Base-by-base conservation (phyloP, 1,140 invertebrate genomes). In the Diploscapter pachys region DNA sequence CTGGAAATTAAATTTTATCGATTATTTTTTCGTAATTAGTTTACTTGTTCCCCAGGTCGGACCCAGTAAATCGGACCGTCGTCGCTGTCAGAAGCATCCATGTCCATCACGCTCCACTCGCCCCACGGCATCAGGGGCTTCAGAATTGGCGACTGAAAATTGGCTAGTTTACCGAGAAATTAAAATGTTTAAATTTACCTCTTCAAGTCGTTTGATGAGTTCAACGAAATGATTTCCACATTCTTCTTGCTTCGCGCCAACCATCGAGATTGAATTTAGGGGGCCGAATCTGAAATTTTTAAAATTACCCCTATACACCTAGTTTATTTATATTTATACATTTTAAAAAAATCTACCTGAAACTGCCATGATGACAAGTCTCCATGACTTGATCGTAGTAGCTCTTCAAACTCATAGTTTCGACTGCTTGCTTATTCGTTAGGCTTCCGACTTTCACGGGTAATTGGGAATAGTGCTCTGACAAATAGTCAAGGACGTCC, bases 31-130 rank as follows among this genome's bases (percentile, higher is more conserved):
- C 31, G 31, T 31, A 31, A 31, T 31, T 1, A 31, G 31, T 31
- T 31, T 31, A 31, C 31, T 31, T 31, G 96, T 86, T 99, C 96
- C 0, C 96, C 96, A 5, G 95, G 96, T 77, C 96, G 89, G 72
- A 96, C 93, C 96, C 96, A 99, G 57, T 98, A 87, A 75, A 99
- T 99, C 5, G 96, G 96, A 0, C 96, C 96, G 87, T 99, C 96
- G 86, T 99, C 96, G n/a, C 93, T 96, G 81, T 95, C 92, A 79
- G 92, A 91, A 0, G 94, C 92, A 88, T 81, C 92, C 94, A 90
- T 3, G 93, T 84, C 95, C 87, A 3, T 90, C 89, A 51, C 11
- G 5, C 6, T 51, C 54, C 49, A 1, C 52, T 76, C 63, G 51
- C 95, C 95, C 96, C 96, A 99, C 0, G 96, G 96, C 93, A 98